Evolutionary conservation across 53 echinoderm and acorn worm species (phyloP), one percentile per base, ranked within the genome.

Genomic region (Hippasteria phrygiana): DNA sequence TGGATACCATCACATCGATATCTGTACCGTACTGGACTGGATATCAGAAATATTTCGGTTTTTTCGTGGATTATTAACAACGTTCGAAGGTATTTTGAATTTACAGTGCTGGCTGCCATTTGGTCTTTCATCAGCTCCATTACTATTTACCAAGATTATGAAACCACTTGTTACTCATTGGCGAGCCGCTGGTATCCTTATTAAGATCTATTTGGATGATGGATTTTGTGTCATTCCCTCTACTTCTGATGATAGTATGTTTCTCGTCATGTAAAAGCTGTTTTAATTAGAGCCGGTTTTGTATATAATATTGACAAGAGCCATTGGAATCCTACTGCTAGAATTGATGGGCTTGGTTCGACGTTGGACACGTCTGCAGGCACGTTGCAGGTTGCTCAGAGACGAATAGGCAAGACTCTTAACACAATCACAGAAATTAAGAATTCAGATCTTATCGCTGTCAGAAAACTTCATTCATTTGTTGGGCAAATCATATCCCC

Each of bases 41-140:
- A 36, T 24, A 71, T 37, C 71, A 71, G 41, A 37, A 71, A 38
- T 71, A 71, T n/a, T 71, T 71, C 35, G 71, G 71, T 41, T 71
- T 71, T n/a, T 37, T 71, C 71, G 13, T 71, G 71, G 71, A 22
- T 39, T 37, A 39, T 46, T 26, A 36, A 47, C 17, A 47, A 36
- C 9, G 46, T 46, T 47, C 29, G 3, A 46, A 75, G 48, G 37
- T 75, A 75, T 48, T 75, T 75, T 47, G 75, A 75, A 47, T 75
- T 73, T 41, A 73, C 36, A 18, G n/a, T n/a, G n/a, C n/a, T n/a
- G 36, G 8, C 41, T 73, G 20, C 73, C 43, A 20, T 75, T 75
- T 48, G 50, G 75, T 31, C 65, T 65, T 29, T 65, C 65, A 32
- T 65, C 65, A 29, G 65, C 65, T 65, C 65, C 65, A 65, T 65